A percentile compares a stretch with the other conserved stretches of the same genome.
These are phyloP conservation scores for Hemibagrus guttatus DNA, from an alignment of 2,797 vertebrate species.

Conservation along the genomic window DNA sequence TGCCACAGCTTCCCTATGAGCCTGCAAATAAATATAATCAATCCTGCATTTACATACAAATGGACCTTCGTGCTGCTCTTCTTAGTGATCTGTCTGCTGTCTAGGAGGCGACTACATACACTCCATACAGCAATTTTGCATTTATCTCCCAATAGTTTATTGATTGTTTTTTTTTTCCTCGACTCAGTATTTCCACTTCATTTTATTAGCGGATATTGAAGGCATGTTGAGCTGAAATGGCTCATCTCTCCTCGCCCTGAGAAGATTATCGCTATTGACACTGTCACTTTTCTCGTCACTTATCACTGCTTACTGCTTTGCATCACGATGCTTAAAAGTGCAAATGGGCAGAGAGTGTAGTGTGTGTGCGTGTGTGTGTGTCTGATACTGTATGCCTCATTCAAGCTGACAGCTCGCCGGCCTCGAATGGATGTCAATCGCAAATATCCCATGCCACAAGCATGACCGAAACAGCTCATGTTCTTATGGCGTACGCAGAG, in stretches of 20 bases:
- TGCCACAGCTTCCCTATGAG: conserved; percentile 51
- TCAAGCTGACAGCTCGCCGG: conserved; percentile 81
- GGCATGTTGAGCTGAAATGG: conserved; percentile 72
- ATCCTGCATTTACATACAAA: conserved; percentile 83
- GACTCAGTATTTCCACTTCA: conserved; percentile 66
- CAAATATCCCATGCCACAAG: conserved; percentile 36
- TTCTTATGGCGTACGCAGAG: neutral
- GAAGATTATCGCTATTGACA: conserved; percentile 86
- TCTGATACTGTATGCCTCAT: conserved; percentile 79
- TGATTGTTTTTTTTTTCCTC: conserved; percentile 73
- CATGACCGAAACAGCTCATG: conserved; percentile 33
- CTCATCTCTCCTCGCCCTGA: conserved; percentile 82
- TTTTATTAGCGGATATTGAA: conserved; percentile 80
- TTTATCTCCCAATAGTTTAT: conserved; percentile 79
- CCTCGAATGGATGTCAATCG: conserved; percentile 72
- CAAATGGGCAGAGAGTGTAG: conserved; percentile 77
- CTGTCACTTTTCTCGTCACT: conserved; percentile 83
- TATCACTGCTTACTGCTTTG: conserved; percentile 78
- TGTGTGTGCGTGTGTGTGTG: conserved; percentile 67
- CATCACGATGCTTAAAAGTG: conserved; percentile 49
- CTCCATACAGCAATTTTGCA: conserved; percentile 71
- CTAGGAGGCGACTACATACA: conserved; percentile 73
- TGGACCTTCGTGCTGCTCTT: conserved; percentile 72
- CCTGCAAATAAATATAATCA: conserved; percentile 83
- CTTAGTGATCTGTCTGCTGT: conserved; percentile 69